Percentiles rank a stretch among this genome's conserved stretches.
Evolutionary conservation across 1,140 invertebrate species (phyloP).

Genomic region (Zaprionus africanus): DNA sequence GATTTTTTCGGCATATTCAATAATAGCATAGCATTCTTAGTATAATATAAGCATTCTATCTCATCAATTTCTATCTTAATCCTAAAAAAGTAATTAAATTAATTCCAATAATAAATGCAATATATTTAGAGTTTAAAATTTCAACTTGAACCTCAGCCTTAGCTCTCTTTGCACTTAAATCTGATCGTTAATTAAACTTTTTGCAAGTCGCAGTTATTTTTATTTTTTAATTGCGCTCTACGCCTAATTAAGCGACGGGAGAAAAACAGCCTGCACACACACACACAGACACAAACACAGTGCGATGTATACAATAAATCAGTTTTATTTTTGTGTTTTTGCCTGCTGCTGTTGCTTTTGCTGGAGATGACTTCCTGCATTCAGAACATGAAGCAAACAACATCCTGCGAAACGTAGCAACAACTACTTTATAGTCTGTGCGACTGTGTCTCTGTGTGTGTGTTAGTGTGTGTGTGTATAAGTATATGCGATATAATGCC

Average conservation of each 20-base stretch:
- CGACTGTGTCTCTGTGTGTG: background rate
- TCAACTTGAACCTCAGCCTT: background rate
- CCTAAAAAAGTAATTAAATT: too few species aligned
- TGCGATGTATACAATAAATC: conserved; percentile 21
- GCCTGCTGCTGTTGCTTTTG: conserved; percentile 6
- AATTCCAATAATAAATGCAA: background rate
- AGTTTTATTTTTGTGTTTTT: conserved; percentile 16
- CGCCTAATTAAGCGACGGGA: conserved; percentile 26
- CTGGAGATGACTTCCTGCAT: conserved; percentile 43
- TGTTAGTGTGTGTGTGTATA: background rate
- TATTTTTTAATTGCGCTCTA: background rate
- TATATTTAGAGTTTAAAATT: background rate
- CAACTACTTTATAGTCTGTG: conserved; percentile 9
- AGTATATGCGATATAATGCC: conserved; percentile 37
- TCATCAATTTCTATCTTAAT: too few species aligned
- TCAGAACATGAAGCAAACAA: conserved; percentile 35
- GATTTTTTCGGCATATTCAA: background rate
- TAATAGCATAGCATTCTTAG: background rate
- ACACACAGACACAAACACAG: conserved; percentile 12
- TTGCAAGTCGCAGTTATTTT: background rate
- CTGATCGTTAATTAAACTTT: conserved; percentile 1
- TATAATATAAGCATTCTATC: too few species aligned
- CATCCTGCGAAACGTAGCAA: conserved; percentile 34
- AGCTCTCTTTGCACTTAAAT: background rate
- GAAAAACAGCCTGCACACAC: conserved; percentile 6